These are phyloP conservation scores for Oceanites oceanicus DNA, from an alignment of 2,113 vertebrate species.

Conservation along the genomic window DNA sequence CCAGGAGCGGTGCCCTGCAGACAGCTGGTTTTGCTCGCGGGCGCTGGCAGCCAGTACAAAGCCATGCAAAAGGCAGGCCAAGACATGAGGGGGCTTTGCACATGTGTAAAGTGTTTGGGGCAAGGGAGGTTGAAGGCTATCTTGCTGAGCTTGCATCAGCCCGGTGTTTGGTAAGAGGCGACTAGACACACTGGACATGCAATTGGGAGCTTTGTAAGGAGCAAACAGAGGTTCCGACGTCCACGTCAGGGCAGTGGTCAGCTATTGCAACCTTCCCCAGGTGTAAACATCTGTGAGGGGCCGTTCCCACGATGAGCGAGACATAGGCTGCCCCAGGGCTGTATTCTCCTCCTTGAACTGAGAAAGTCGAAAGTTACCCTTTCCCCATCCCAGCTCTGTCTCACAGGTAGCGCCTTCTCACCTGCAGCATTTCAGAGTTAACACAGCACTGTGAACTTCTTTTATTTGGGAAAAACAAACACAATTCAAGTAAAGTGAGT, in stretches of 20 bases:
- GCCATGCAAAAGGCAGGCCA: background rate
- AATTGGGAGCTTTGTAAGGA: background rate
- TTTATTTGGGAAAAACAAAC: background rate
- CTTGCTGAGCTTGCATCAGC: background rate
- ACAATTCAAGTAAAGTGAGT: background rate
- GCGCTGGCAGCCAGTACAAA: background rate
- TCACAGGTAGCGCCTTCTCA: background rate
- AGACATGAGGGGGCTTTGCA: accelerated
- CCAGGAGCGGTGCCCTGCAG: accelerated
- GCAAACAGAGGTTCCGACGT: background rate
- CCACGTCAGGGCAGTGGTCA: accelerated
- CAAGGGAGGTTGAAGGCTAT: accelerated
- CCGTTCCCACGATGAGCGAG: background rate
- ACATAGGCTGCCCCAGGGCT: background rate
- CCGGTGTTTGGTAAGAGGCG: background rate
- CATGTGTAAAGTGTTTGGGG: background rate
- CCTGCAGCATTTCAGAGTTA: background rate
- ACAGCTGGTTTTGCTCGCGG: background rate
- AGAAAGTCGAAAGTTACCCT: background rate
- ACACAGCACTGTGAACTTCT: background rate
- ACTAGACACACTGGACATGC: background rate
- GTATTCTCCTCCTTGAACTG: background rate
- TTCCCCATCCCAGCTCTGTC: background rate
- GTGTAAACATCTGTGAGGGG: background rate
- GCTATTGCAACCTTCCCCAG: background rate